Evolutionary conservation across 2,888 invertebrate genomes (phyloP).

Genomic region (Rhopalosiphum nymphaeae): DNA sequence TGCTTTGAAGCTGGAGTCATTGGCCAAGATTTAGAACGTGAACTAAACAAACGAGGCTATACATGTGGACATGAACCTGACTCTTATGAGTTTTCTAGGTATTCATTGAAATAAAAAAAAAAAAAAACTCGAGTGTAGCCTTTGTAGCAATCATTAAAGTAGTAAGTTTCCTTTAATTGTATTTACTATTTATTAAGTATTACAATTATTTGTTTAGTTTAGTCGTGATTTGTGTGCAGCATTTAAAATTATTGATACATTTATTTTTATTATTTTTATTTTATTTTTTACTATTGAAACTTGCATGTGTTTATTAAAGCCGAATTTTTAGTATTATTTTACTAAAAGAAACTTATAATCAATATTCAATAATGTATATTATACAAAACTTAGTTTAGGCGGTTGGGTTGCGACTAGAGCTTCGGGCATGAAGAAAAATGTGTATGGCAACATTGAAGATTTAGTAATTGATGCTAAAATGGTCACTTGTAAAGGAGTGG

Average conservation of each 20-base stretch:
- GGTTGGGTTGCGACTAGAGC: conserved; percentile 98
- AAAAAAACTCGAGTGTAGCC: conserved; percentile 48
- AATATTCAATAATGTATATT: conserved; percentile 11
- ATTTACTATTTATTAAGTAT: conserved; percentile 58
- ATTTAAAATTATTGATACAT: not conserved
- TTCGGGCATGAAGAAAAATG: conserved; percentile 99
- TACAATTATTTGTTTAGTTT: conserved; percentile 11
- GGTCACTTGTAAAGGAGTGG: conserved; percentile 85
- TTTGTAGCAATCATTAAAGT: conserved; percentile 51
- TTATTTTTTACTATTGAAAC: not conserved
- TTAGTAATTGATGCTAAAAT: conserved; percentile 90
- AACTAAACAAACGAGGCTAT: conserved; percentile 81
- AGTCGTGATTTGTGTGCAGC: not conserved
- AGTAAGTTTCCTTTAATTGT: conserved; percentile 57
- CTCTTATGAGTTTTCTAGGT: conserved; percentile 94
- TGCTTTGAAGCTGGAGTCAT: conserved; percentile 92
- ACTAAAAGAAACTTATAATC: conserved; percentile 2
- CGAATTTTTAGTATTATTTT: conserved; percentile 11
- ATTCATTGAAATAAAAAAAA: conserved; percentile 65
- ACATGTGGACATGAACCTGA: conserved; percentile 98
- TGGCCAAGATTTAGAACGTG: conserved; percentile 93
- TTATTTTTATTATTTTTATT: not conserved
- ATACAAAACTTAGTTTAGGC: conserved; percentile 77
- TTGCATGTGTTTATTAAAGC: conserved; percentile 6
- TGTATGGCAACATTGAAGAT: conserved; percentile 98